Conservation (phyloP, 2,888 invertebrate genomes). For the Xestia ashworthii region DNA sequence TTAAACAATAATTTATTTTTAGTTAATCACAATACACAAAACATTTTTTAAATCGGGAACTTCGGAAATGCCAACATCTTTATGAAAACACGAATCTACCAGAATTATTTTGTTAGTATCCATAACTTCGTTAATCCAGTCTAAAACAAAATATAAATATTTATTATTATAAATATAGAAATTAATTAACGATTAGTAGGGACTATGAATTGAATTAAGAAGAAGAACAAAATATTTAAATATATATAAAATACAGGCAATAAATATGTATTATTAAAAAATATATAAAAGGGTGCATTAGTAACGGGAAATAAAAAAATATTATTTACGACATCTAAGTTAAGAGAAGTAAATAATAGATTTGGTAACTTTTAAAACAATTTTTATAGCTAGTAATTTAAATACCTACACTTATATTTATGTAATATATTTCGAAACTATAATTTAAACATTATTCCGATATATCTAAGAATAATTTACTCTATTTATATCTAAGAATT, state of each 20-base stretch:
- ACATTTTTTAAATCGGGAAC: conserved; percentile 57
- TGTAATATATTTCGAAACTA: conserved; percentile 31
- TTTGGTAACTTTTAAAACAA: conserved; percentile 52
- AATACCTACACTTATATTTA: conserved; percentile 44
- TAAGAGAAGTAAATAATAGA: conserved; percentile 35
- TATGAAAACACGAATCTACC: conserved; percentile 58
- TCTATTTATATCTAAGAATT: conserved; percentile 70
- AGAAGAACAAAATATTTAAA: conserved; percentile 9
- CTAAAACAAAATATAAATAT: conserved; percentile 39
- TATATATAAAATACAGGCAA: conserved; percentile 20
- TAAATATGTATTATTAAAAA: conserved; percentile 22
- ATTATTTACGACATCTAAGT: conserved; percentile 28
- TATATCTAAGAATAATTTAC: conserved; percentile 51
- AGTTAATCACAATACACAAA: conserved; percentile 79
- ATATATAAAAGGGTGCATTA: conserved; percentile 40
- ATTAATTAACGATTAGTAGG: conserved; percentile 38
- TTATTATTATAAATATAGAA: conserved; percentile 27
- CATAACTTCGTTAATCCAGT: conserved; percentile 42
- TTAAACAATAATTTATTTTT: conserved; percentile 68
- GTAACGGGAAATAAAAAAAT: conserved; percentile 38
- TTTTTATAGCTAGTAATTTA: conserved; percentile 31
- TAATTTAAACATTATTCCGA: conserved; percentile 31
- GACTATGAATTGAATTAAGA: conserved; percentile 14
- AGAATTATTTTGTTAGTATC: conserved; percentile 63
- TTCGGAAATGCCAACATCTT: conserved; percentile 60